phyloP scores from a whole-genome alignment of 2,797 vertebrate genomes.

The Aplochiton taeniatus region DNA sequence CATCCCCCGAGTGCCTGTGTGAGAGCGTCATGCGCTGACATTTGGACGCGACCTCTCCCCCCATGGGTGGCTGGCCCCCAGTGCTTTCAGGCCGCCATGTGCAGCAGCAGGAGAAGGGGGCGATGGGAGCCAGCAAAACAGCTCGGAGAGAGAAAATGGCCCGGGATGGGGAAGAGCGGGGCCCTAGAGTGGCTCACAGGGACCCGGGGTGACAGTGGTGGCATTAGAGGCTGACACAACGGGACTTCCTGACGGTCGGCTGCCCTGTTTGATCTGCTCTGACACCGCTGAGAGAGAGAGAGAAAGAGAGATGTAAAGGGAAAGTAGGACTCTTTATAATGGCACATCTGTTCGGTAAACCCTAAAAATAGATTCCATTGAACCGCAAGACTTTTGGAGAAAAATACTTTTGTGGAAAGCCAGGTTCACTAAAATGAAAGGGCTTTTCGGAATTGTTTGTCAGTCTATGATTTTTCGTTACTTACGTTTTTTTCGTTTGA shows the following conservation, averaged over 20 bases:
- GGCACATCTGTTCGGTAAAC: neutral
- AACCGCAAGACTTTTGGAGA: no score
- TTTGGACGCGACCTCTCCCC: conserved; percentile 64
- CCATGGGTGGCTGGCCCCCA: conserved; percentile 44
- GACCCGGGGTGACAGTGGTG: conserved; percentile 53
- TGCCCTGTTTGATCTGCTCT: conserved; percentile 25
- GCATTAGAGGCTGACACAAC: conserved; percentile 47
- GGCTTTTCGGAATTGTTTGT: no score
- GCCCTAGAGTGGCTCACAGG: conserved; percentile 38
- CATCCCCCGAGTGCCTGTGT: conserved; percentile 43
- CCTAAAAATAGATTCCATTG: neutral
- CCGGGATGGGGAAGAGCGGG: conserved; percentile 24
- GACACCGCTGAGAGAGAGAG: conserved; percentile 6
- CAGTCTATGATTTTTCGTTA: no score
- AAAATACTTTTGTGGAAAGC: no score
- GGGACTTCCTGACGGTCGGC: conserved; percentile 28
- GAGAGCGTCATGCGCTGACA: conserved; percentile 55
- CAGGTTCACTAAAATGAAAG: no score
- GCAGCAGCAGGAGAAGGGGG: conserved; percentile 23
- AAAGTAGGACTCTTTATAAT: neutral
- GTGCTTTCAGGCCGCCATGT: conserved; percentile 32
- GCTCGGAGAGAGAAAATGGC: conserved; percentile 33
- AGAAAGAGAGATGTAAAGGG: neutral
- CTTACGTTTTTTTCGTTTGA: no score
- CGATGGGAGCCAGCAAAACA: conserved; percentile 39